A percentile compares a stretch with the other conserved stretches of the same genome.
Evolutionary conservation across 2,113 vertebrate species (phyloP).

Genomic region (Lycocorax pyrrhopterus): DNA sequence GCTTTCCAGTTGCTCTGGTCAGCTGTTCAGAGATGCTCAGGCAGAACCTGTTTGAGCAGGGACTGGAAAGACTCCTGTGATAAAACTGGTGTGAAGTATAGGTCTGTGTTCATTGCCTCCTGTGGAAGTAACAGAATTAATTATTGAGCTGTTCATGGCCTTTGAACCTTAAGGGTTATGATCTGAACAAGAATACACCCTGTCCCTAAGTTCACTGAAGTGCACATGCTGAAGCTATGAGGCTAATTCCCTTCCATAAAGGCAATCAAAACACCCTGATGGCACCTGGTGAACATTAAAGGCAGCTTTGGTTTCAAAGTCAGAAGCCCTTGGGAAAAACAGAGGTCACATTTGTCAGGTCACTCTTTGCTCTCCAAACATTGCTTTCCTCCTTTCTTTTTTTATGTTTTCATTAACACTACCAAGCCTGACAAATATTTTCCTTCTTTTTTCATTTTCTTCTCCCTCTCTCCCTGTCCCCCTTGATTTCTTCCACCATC

Average conservation of each 20-base stretch:
- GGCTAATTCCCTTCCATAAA: constrained; percentile 48
- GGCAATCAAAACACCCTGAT: constrained; percentile 40
- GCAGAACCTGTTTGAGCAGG: background rate
- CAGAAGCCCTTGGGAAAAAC: constrained; percentile 45
- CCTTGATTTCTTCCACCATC: background rate
- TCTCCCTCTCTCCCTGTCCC: background rate
- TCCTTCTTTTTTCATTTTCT: background rate
- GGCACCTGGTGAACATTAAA: constrained; percentile 71
- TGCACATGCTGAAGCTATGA: constrained; percentile 33
- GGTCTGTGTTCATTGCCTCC: background rate
- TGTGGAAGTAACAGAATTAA: background rate
- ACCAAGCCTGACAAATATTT: constrained; percentile 45
- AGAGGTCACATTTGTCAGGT: constrained; percentile 57
- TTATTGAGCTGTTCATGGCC: constrained; percentile 34
- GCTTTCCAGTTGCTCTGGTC: accelerated
- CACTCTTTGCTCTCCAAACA: constrained; percentile 35
- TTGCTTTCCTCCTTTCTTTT: constrained; percentile 8
- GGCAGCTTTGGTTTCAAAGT: constrained; percentile 67
- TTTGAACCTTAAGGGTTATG: constrained; percentile 51
- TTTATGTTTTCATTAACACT: constrained; percentile 48
- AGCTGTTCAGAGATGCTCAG: background rate
- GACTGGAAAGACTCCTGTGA: background rate
- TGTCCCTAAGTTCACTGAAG: constrained; percentile 25
- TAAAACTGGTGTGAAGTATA: background rate
- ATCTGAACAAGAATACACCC: constrained; percentile 36